Evolutionary conservation across 2,888 invertebrate genomes (phyloP).

Genomic region (Anarsia innoxiella): DNA sequence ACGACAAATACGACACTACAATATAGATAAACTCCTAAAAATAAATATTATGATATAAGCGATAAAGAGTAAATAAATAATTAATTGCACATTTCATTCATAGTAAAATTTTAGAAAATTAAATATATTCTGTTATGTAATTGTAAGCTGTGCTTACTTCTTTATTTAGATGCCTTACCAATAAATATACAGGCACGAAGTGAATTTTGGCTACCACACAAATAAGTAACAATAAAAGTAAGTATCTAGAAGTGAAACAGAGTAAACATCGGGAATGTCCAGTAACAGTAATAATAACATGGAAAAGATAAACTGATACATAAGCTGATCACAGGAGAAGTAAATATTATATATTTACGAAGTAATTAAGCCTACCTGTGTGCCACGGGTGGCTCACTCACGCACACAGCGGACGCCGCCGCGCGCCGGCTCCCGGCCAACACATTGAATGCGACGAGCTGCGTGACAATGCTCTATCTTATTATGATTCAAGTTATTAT

Average conservation of each 20-base stretch:
- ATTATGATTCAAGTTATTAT: conserved; percentile 28
- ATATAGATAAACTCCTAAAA: conserved; percentile 61
- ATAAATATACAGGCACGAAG: conserved; percentile 53
- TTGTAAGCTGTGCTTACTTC: conserved; percentile 56
- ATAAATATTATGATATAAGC: conserved; percentile 66
- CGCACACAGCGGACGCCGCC: conserved; percentile 18
- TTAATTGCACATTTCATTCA: conserved; percentile 65
- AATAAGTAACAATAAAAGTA: conserved; percentile 35
- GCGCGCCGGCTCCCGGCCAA: conserved; percentile 26
- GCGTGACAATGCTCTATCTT: conserved; percentile 38
- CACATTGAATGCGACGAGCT: conserved; percentile 40
- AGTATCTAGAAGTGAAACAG: conserved; percentile 41
- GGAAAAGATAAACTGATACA: conserved; percentile 50
- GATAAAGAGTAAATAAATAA: conserved; percentile 65
- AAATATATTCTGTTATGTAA: conserved; percentile 45
- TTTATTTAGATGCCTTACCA: conserved; percentile 37
- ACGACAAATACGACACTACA: conserved; percentile 40
- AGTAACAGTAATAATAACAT: conserved; percentile 56
- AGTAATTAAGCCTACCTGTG: conserved; percentile 46
- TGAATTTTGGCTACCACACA: conserved; percentile 37
- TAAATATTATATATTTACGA: conserved; percentile 66
- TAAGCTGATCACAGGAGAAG: conserved; percentile 67
- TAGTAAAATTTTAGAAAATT: conserved; percentile 61
- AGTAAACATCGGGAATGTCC: conserved; percentile 65
- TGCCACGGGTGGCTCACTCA: conserved; percentile 29